A percentile compares a stretch with the other conserved stretches of the same genome.
These are phyloP conservation scores for Felis chaus DNA, from an alignment of 2,113 vertebrate genomes.

Conservation along the genomic window DNA sequence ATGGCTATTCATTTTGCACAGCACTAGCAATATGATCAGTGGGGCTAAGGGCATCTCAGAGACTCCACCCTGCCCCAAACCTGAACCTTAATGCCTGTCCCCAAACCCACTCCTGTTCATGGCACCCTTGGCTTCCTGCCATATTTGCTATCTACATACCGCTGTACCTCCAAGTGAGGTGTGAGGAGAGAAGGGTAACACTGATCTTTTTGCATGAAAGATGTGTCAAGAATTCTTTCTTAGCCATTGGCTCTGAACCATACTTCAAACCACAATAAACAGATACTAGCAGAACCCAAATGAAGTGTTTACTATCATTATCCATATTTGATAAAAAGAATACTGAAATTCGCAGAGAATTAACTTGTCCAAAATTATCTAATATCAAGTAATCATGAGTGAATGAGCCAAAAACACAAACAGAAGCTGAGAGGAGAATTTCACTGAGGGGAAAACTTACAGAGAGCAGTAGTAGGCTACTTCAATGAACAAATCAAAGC, in stretches of 20 bases:
- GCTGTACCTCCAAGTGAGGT: neutral
- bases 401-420: neutral
- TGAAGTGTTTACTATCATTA: constrained; percentile 69
- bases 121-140: neutral
- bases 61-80: no score
- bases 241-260: no score
- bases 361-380: constrained; percentile 45
- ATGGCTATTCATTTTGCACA: neutral
- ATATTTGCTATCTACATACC: neutral
- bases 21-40: neutral
- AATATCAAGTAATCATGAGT: constrained; percentile 25
- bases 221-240: no score
- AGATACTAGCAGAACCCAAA: constrained; percentile 57
- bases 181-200: neutral
- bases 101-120: neutral
- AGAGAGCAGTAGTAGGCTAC: constrained; percentile 33
- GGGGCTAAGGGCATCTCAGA: neutral
- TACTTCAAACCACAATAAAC: no score
- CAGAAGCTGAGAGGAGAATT: neutral
- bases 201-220: no score
- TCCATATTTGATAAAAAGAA: constrained; percentile 67
- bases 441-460: neutral
- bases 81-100: neutral
- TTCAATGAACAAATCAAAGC: no score
- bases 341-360: constrained; percentile 46